phyloP scores from a whole-genome alignment of 2,888 invertebrate species.

The Hybos culiciformis region DNA sequence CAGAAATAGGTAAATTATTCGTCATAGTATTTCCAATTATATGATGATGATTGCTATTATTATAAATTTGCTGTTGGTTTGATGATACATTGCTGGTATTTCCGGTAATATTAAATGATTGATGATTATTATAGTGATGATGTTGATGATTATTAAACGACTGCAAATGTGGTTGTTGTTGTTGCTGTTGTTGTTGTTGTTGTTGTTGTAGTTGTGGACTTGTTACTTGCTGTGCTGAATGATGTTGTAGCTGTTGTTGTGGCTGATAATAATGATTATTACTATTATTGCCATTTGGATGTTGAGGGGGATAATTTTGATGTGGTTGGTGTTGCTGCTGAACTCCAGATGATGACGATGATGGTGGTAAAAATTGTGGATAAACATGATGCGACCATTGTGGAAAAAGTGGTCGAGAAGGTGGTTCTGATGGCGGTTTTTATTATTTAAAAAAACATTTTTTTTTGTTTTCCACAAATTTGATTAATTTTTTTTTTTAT shows the following conservation, averaged over 20 bases:
- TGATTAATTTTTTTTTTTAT: too few relatives aligned
- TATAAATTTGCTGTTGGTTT: slow-evolving; percentile 19
- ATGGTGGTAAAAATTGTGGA: slow-evolving; percentile 85
- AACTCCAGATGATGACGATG: too few relatives aligned
- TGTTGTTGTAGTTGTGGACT: slow-evolving; percentile 23
- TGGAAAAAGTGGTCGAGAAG: slow-evolving; percentile 68
- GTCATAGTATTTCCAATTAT: slow-evolving; percentile 7
- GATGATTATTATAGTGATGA: slow-evolving; percentile 9
- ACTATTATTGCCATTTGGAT: slow-evolving; percentile 35
- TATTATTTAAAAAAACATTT: not conserved
- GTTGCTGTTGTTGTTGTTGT: slow-evolving; percentile 36
- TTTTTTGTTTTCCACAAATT: too few relatives aligned
- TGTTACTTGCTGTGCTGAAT: slow-evolving; percentile 37
- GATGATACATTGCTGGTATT: not conserved
- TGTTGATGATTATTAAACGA: slow-evolving; percentile 6
- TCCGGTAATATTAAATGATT: not conserved
- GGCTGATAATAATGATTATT: slow-evolving; percentile 18
- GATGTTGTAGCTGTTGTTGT: slow-evolving; percentile 34
- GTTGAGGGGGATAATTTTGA: slow-evolving; percentile 39
- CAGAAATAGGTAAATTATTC: not conserved
- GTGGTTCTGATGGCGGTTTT: slow-evolving; percentile 25
- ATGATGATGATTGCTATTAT: slow-evolving; percentile 8
- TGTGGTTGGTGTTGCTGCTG: slow-evolving; percentile 54
- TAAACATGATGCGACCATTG: slow-evolving; percentile 93
- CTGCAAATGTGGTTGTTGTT: slow-evolving; percentile 19